Base-by-base conservation (phyloP, 2,888 invertebrate genomes). In the Drosophila neonasuta region DNA sequence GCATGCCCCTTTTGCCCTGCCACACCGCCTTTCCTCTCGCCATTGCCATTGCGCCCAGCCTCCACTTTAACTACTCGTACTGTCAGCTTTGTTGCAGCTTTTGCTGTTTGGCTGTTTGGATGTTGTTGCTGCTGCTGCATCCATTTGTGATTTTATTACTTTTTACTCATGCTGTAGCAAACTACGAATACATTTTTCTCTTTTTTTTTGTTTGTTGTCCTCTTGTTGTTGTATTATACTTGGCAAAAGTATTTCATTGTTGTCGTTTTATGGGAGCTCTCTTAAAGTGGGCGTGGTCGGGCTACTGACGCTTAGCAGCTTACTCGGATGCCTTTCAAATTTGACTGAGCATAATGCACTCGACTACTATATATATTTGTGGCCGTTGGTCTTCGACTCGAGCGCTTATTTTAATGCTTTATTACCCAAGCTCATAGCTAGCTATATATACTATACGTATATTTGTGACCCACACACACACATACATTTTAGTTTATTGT, bases 91-190 rank as follows among this genome's bases (percentile, higher is more conserved):
- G 66, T 70, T 78, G 68, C 82, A 80, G 80, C 68, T 66, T 58
- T 36, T 32, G 32, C 32, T 32, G 32, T 32, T 32, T 32, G 11
- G 39, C 48, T 41, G 58, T 32, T 32, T 32, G 11, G 39, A 45
- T 41, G 58, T 62, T 79, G 66, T 57, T 48, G 62, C 66, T 79
- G 71, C 83, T 48, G 62, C 66, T 79, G 71, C 83, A 81, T 87
- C 80, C 82, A 82, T 81, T 87, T 87, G 65, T 54, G 68, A 74
- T 85, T 87, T 81, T 85, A 87, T 81, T 79, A 87, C 80, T 68
- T 70, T 86, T 69, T 41, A 41, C 15, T 41, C 39, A 13, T 41
- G 3, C 39, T 67, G 54, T 66, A 41, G 63, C 68, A 56, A 63
- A 64, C 57, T 45, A 36, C 41, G 55, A 60, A 41, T 51, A 50